Base-by-base conservation (phyloP, 2,888 invertebrate genomes). In the Calameuta idolon region DNA sequence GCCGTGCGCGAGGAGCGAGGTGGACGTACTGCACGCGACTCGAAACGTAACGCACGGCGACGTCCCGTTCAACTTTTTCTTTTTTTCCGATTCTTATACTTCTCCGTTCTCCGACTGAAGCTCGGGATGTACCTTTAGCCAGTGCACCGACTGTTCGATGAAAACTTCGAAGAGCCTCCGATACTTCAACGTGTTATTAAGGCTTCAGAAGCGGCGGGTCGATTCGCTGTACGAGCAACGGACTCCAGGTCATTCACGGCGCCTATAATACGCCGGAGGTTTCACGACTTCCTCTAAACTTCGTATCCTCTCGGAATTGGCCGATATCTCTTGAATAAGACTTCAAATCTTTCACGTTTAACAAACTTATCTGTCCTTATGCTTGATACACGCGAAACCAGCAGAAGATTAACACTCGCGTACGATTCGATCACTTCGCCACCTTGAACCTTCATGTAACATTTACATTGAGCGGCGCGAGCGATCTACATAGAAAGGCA, bases 391-490 rank as follows among this genome's bases (percentile, higher is more conserved):
- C 9, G 55, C 23, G 55, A 2, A 23, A 55, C 23, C 23, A 55
- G 2, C 23, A 55, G 2, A 23, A 23, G 23, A 55, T 55, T 55
- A 23, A 23, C 55, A 55, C 55, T 55, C 55, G 2, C 55, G 55
- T 23, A 55, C 23, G 23, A 23, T 23, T 55, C 9, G 9, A 55
- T 55, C 55, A 55, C 55, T 23, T 55, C 79, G 76, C 76, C 81
- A 85, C 84, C 85, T 85, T 85, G 83, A 84, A 85, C 83, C 83
- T 83, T 83, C 83, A 80, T 83, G 83, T 83, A 83, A 83, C 84
- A 79, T 79, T 76, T 68, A 40, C 79, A 71, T 37, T 74, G 23
- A 55, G 55, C 55, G 55, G 55, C 55, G 55, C 55, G 33, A 33
- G 33, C 33, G 23, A 23, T 55, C 23, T 55, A 55, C 9, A 55